A percentile compares a stretch with the other conserved stretches of the same genome.
Conservation (phyloP, 2,888 invertebrate genomes). For the Byasa hedistus region DNA sequence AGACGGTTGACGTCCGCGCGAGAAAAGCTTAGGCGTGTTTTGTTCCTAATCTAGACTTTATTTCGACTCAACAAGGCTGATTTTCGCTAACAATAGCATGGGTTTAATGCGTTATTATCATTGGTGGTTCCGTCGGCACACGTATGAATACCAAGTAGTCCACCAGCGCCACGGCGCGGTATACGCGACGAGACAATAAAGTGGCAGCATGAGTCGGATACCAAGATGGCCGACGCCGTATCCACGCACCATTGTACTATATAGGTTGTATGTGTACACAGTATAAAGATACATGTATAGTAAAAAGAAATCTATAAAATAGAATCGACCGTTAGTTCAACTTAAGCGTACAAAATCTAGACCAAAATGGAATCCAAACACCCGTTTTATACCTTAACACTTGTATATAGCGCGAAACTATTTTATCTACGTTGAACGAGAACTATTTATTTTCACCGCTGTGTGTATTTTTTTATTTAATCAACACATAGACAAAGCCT, state of each 20-base stretch:
- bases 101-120: conserved; percentile 53
- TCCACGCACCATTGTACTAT: conserved; percentile 8
- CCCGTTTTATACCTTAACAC: conserved; percentile 50
- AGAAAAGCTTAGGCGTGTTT: conserved; percentile 63
- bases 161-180: neutral
- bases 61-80: conserved; percentile 70
- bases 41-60: conserved; percentile 75
- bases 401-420: conserved; percentile 58
- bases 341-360: conserved; percentile 74
- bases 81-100: conserved; percentile 64
- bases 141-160: conserved; percentile 31
- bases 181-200: conserved; percentile 62
- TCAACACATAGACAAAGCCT: conserved; percentile 63
- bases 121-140: conserved; percentile 49
- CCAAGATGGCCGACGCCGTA: neutral
- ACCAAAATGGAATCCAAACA: conserved; percentile 73
- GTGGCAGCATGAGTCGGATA: conserved; percentile 23
- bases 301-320: conserved; percentile 39
- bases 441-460: conserved; percentile 46
- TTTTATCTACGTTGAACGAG: conserved; percentile 61
- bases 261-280: conserved; percentile 42
- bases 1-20: conserved; percentile 45
- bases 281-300: conserved; percentile 35
- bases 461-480: conserved; percentile 37
- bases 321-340: conserved; percentile 65